These are phyloP conservation scores for Apostichopus parvimensis DNA, from an alignment of 35 echinoderm and acorn worm genomes.

Conservation along the genomic window DNA sequence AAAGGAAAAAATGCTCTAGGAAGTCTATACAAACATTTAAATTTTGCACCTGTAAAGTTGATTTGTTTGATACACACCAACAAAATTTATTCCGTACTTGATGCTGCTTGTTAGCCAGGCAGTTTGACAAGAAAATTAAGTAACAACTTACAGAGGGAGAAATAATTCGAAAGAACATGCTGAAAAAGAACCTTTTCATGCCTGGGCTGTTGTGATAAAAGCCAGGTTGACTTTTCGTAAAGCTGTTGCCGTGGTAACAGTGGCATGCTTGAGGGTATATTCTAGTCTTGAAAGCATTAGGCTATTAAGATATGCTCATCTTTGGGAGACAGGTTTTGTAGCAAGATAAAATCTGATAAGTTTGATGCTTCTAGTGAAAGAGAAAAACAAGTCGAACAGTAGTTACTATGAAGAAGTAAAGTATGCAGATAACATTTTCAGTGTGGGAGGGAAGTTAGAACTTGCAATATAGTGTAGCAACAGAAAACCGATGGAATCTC, in stretches of 20 bases:
- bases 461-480: too few species aligned
- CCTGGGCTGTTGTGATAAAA: slow-evolving; percentile 4
- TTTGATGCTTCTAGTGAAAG: not conserved
- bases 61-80: not conserved
- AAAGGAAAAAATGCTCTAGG: too few species aligned
- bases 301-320: slow-evolving; percentile 37
- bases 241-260: slow-evolving; percentile 35
- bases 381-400: not conserved
- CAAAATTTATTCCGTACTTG: not conserved
- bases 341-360: not conserved
- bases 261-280: slow-evolving; percentile 29
- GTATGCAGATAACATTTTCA: too few species aligned
- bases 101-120: not conserved
- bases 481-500: too few species aligned
- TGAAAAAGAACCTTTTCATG: slow-evolving; percentile 16
- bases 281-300: slow-evolving; percentile 11
- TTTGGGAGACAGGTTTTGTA: not conserved
- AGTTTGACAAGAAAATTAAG: slow-evolving; percentile 38
- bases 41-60: too few species aligned
- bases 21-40: too few species aligned
- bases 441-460: too few species aligned
- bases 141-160: slow-evolving; percentile 37
- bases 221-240: slow-evolving; percentile 27
- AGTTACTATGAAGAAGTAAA: not conserved
- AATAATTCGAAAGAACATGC: slow-evolving; percentile 11